Evolutionary conservation across 2,888 invertebrate genomes (phyloP).

Genomic region (Antheraea assamensis): DNA sequence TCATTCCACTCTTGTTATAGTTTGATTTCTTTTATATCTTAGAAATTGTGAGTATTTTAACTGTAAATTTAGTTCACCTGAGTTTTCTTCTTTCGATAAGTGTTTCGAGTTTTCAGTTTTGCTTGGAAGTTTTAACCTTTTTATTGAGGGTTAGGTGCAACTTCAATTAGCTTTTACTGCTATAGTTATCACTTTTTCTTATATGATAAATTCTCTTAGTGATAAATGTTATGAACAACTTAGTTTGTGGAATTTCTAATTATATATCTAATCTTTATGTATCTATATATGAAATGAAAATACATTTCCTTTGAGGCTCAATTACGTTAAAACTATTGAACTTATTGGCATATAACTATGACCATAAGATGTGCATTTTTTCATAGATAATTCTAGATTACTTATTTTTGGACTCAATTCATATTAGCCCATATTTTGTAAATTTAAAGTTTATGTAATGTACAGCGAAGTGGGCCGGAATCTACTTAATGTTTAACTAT

Average conservation of each 20-base stretch:
- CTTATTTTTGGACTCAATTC: too few species aligned
- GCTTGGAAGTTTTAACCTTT: background rate
- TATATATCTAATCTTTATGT: too few species aligned
- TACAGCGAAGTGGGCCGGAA: too few species aligned
- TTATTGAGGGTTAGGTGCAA: background rate
- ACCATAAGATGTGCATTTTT: too few species aligned
- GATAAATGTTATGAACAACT: background rate
- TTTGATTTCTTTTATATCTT: constrained; percentile 20
- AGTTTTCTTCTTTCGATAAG: background rate
- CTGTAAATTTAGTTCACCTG: background rate
- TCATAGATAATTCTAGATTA: too few species aligned
- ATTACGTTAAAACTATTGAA: too few species aligned
- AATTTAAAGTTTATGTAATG: too few species aligned
- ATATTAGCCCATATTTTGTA: too few species aligned
- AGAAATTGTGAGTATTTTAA: background rate
- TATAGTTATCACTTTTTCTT: background rate
- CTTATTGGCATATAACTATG: too few species aligned
- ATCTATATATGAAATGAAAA: too few species aligned
- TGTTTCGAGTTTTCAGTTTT: background rate
- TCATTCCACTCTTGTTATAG: constrained; percentile 48
- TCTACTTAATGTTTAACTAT: too few species aligned
- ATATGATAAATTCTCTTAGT: background rate
- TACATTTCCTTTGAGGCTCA: too few species aligned
- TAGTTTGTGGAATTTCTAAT: background rate
- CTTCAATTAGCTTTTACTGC: background rate